Evolutionary conservation across 2,888 invertebrate genomes (phyloP).

Genomic region (Stenurella melanura): DNA sequence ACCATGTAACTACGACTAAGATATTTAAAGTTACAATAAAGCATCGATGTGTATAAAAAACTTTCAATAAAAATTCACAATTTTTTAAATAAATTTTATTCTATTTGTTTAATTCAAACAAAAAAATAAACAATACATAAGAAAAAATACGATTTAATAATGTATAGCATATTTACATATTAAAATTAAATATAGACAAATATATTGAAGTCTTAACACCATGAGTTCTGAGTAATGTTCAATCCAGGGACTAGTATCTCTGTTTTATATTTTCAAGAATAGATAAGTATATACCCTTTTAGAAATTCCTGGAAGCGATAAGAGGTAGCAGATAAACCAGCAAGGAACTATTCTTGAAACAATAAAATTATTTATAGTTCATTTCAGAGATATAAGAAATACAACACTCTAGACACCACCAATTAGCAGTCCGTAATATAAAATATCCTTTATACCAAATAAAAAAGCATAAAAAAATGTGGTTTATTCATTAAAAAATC

Average conservation of each 20-base stretch:
- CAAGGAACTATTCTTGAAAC: neutral
- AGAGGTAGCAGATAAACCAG: neutral
- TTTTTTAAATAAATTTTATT: conserved; percentile 58
- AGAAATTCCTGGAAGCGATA: conserved; percentile 12
- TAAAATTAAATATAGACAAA: conserved; percentile 60
- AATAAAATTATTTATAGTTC: neutral
- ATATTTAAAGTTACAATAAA: too few relatives aligned
- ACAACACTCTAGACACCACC: too few relatives aligned
- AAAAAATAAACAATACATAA: conserved; percentile 59
- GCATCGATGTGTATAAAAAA: too few relatives aligned
- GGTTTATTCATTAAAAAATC: too few relatives aligned
- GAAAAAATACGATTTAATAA: conserved; percentile 61
- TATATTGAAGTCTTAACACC: conserved; percentile 59
- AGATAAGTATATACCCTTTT: conserved; percentile 8
- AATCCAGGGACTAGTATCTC: conserved; percentile 48
- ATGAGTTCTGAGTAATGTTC: conserved; percentile 59
- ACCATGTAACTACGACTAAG: too few relatives aligned
- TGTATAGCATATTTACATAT: conserved; percentile 61
- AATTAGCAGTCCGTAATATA: too few relatives aligned
- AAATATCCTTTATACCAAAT: too few relatives aligned
- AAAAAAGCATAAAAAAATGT: too few relatives aligned
- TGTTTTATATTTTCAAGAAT: conserved; percentile 16
- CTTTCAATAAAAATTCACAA: conserved; percentile 9
- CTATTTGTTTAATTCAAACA: conserved; percentile 60
- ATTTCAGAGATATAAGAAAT: too few relatives aligned